Conservation (phyloP, 1,140 invertebrate species). For the Doryteuthis pealeii region DNA sequence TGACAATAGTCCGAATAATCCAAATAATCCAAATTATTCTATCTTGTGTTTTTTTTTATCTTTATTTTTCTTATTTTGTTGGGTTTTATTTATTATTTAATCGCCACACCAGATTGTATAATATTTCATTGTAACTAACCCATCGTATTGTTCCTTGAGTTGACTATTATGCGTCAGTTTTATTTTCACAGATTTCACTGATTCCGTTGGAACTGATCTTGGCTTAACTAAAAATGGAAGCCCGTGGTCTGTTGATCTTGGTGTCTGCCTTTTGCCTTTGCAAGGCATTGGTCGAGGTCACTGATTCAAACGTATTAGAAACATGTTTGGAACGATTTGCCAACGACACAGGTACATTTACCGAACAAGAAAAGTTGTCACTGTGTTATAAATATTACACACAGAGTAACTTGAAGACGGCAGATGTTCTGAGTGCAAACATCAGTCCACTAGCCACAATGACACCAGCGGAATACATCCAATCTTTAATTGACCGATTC, state of each 20-base stretch:
- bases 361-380: not conserved
- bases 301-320: not conserved
- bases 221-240: too few relatives aligned
- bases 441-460: not conserved
- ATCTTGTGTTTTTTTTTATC: too few relatives aligned
- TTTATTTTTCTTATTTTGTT: too few relatives aligned
- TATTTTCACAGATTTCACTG: too few relatives aligned
- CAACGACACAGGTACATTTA: not conserved
- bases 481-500: not conserved
- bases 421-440: not conserved
- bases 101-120: too few relatives aligned
- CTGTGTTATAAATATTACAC: not conserved
- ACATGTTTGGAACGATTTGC: not conserved
- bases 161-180: too few relatives aligned
- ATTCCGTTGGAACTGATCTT: too few relatives aligned
- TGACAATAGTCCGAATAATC: too few relatives aligned
- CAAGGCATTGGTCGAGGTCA: not conserved
- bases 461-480: not conserved
- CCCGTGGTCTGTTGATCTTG: not conserved
- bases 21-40: too few relatives aligned
- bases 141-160: too few relatives aligned
- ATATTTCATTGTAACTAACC: too few relatives aligned
- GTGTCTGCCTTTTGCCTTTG: not conserved
- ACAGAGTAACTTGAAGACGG: not conserved
- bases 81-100: too few relatives aligned